Conservation (phyloP, 2,797 vertebrate genomes). For the Phylloscopus collybita region DNA sequence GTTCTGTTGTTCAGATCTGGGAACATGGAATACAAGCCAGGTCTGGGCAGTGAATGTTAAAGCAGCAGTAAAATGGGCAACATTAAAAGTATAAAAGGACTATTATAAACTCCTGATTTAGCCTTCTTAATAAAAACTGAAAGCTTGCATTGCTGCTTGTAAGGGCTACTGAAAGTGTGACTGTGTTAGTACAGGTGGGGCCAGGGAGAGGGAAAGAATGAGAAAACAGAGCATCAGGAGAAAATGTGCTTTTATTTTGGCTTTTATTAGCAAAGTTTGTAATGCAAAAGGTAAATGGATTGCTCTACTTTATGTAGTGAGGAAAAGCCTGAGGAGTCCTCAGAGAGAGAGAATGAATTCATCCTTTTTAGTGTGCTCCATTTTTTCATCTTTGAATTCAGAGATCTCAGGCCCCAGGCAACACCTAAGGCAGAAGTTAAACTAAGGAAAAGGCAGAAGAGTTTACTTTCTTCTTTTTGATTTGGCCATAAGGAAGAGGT, state of each 20-base stretch:
- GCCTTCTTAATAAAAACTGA: constrained; percentile 61
- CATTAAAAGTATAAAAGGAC: constrained; percentile 67
- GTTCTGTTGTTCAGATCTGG: constrained; percentile 44
- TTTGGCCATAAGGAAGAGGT: not conserved
- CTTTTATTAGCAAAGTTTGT: constrained; percentile 5
- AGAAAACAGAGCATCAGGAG: constrained; percentile 32
- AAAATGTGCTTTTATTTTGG: constrained; percentile 21
- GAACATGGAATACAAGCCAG: constrained; percentile 51
- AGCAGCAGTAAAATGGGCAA: constrained; percentile 66
- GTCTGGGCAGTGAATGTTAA: constrained; percentile 65
- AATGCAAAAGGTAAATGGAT: not conserved
- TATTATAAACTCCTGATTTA: constrained; percentile 64
- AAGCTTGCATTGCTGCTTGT: constrained; percentile 45
- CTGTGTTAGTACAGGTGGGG: constrained; percentile 41
- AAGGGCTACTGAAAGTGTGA: constrained; percentile 51
- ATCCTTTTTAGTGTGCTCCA: not conserved
- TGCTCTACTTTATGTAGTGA: not conserved
- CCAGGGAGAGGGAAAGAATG: constrained; percentile 11
- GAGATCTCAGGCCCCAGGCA: not conserved
- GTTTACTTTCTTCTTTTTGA: not conserved
- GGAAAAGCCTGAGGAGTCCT: not conserved
- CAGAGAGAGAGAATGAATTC: not conserved
- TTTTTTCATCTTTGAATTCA: not conserved
- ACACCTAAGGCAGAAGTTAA: not conserved
- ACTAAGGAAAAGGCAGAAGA: not conserved